These are phyloP conservation scores for Bucorvus abyssinicus DNA, from an alignment of 2,797 vertebrate species.

Conservation along the genomic window DNA sequence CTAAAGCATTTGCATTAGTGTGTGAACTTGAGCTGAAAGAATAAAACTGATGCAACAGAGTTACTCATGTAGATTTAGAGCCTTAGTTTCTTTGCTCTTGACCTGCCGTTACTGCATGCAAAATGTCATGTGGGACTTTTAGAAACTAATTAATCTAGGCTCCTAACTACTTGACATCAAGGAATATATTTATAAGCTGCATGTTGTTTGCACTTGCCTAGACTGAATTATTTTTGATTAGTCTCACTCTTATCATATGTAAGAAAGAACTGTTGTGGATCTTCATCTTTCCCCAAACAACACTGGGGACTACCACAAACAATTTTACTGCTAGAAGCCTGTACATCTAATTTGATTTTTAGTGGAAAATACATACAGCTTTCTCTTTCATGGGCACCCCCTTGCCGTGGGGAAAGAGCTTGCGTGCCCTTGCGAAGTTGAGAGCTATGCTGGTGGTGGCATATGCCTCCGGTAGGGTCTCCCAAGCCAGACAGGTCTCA, in stretches of 20 bases:
- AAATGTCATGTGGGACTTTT: not conserved
- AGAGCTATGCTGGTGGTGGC: too few species aligned
- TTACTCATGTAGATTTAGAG: not conserved
- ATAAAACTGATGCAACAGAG: conserved; percentile 16
- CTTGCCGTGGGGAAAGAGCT: too few species aligned
- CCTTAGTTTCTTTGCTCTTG: not conserved
- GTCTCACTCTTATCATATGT: not conserved
- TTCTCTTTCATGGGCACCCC: too few species aligned
- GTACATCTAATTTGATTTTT: not conserved
- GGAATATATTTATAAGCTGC: not conserved
- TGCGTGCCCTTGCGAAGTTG: too few species aligned
- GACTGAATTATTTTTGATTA: not conserved
- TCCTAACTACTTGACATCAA: not conserved
- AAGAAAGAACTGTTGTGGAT: not conserved
- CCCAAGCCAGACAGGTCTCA: too few species aligned
- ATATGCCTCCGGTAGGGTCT: too few species aligned
- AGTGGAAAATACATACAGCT: not conserved
- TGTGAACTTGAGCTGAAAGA: conserved; percentile 15
- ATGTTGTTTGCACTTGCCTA: not conserved
- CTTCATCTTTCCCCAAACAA: not conserved
- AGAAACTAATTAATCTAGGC: not conserved
- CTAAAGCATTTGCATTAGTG: not conserved
- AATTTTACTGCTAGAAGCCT: not conserved
- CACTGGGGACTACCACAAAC: not conserved
- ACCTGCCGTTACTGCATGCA: not conserved